Percentiles rank a stretch among this genome's conserved stretches.
These are phyloP conservation scores for rabbit (Oryctolagus cuniculus) DNA, from an alignment of 2,113 vertebrate genomes.

Conservation along the genomic window DNA sequence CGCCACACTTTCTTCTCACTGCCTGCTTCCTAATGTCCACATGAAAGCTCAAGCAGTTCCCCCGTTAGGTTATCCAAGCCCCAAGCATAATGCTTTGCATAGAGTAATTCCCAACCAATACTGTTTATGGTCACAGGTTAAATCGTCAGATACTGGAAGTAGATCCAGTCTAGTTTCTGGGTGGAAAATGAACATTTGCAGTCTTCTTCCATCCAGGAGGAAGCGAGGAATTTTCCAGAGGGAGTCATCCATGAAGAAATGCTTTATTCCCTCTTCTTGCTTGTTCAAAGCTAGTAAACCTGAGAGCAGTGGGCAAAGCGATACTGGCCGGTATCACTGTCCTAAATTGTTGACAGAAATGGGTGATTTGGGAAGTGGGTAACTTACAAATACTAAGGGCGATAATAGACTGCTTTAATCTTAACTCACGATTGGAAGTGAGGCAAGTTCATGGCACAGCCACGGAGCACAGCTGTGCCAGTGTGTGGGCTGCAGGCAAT, in stretches of 20 bases:
- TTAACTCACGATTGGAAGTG: not conserved
- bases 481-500: not conserved
- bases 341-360: not conserved
- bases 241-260: not conserved
- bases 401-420: not conserved
- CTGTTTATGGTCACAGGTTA: not conserved
- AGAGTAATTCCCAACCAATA: not conserved
- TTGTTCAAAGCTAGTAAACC: not conserved
- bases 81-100: not conserved
- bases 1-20: not conserved
- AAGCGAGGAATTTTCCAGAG: slow-evolving; percentile 53
- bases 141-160: not conserved
- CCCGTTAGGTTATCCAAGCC: not conserved
- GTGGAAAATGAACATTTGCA: slow-evolving; percentile 1
- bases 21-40: not conserved
- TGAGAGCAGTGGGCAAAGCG: not conserved
- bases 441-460: not conserved
- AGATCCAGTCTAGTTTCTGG: not conserved
- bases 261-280: slow-evolving; percentile 4
- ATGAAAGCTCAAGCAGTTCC: not conserved
- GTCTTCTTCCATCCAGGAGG: slow-evolving; percentile 29
- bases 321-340: not conserved
- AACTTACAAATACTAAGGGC: not conserved
- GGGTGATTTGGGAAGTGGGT: not conserved
- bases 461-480: not conserved